Evolutionary conservation across 2,113 vertebrate species (phyloP).

Genomic region (Hippocampus zosterae): DNA sequence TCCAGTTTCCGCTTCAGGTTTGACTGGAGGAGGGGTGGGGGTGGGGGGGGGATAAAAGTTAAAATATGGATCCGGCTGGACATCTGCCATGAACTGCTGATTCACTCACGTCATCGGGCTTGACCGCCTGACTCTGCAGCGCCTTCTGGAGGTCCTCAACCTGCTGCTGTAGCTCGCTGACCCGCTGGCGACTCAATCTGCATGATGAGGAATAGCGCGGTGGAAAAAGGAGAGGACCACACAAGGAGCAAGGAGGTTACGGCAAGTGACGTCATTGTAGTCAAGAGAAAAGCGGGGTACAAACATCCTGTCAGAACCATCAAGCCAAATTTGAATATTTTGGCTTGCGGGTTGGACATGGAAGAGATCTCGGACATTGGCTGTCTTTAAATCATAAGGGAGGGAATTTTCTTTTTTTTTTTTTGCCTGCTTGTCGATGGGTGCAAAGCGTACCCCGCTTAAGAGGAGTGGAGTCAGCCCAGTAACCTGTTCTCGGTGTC

Average conservation of each 20-base stretch:
- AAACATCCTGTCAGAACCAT: background rate
- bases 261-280: background rate
- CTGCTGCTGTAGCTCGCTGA: constrained; percentile 86
- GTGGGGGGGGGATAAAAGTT: constrained; percentile 1
- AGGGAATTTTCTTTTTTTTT: no score
- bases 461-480: background rate
- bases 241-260: background rate
- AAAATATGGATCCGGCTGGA: background rate
- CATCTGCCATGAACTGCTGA: background rate
- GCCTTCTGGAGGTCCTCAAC: constrained; percentile 92
- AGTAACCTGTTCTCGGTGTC: constrained; percentile 84
- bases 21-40: constrained; percentile 73
- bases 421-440: background rate
- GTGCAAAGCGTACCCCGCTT: background rate
- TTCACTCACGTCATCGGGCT: constrained; percentile 85
- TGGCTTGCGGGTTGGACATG: no score
- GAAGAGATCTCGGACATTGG: no score
- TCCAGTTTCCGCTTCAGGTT: constrained; percentile 90
- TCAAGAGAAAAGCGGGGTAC: background rate
- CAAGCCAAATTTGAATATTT: background rate
- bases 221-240: background rate
- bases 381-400: no score
- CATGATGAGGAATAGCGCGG: background rate
- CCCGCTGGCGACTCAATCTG: constrained; percentile 80
- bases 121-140: constrained; percentile 86